Conservation (phyloP, 2,888 invertebrate species). For the Polydrusus pterygomalis region DNA sequence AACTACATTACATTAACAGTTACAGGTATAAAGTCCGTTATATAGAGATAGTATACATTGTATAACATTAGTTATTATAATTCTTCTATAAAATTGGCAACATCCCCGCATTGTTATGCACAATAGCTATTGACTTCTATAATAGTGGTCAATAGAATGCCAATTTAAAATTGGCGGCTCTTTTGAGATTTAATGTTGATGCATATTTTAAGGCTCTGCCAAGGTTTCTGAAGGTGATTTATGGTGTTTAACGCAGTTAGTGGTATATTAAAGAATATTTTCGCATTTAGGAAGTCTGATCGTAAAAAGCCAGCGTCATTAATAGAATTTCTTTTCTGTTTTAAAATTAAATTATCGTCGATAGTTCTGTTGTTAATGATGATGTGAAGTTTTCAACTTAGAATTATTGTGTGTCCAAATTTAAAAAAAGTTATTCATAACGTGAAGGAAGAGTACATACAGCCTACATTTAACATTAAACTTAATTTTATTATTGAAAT, state of each 20-base stretch:
- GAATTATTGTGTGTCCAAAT: too few relatives aligned
- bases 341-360: not conserved
- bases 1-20: too few relatives aligned
- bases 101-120: slow-evolving; percentile 29
- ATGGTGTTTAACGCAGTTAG: slow-evolving; percentile 58
- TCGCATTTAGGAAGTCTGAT: slow-evolving; percentile 39
- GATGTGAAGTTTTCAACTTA: too few relatives aligned
- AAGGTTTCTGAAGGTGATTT: slow-evolving; percentile 63
- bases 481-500: too few relatives aligned
- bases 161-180: slow-evolving; percentile 64
- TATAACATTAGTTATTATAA: too few relatives aligned
- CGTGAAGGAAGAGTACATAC: too few relatives aligned
- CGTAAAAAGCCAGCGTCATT: slow-evolving; percentile 40
- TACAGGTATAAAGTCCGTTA: too few relatives aligned
- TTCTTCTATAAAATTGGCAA: slow-evolving; percentile 34
- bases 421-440: too few relatives aligned
- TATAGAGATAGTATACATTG: too few relatives aligned
- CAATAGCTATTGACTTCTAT: slow-evolving; percentile 38
- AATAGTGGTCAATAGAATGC: slow-evolving; percentile 62
- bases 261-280: slow-evolving; percentile 42
- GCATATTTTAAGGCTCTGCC: slow-evolving; percentile 64
- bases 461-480: too few relatives aligned
- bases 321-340: slow-evolving; percentile 12
- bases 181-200: slow-evolving; percentile 57
- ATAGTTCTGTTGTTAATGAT: too few relatives aligned